Conservation (phyloP, 2,888 invertebrate species). For the Cremastinae sp. region DNA sequence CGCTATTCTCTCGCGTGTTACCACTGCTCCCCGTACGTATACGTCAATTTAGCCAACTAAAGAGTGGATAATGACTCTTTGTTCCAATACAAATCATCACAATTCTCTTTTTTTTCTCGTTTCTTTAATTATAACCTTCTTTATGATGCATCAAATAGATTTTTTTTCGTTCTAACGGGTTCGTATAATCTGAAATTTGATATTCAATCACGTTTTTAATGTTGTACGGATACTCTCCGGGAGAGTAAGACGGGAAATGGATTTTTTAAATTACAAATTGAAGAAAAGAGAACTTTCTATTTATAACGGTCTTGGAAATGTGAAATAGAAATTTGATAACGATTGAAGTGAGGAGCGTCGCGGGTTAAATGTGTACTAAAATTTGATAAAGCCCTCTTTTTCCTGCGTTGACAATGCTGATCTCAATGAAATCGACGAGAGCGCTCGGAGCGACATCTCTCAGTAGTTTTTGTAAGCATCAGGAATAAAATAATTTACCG, state of each 20-base stretch:
- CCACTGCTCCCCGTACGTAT: neutral
- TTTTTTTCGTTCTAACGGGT: neutral
- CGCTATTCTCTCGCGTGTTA: conserved; percentile 41
- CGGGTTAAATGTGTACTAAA: no score
- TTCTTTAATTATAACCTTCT: neutral
- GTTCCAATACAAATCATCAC: conserved; percentile 11
- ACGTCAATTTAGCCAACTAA: conserved; percentile 36
- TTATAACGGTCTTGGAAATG: no score
- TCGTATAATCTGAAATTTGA: no score
- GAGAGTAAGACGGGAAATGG: no score
- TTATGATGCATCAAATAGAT: neutral
- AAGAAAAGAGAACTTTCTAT: no score
- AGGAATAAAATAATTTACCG: neutral
- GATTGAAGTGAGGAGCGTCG: no score
- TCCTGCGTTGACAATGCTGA: no score
- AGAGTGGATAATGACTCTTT: conserved; percentile 29
- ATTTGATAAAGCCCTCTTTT: no score
- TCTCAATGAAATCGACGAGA: neutral
- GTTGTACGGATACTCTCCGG: no score
- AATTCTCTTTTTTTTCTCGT: conserved; percentile 18
- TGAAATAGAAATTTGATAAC: neutral
- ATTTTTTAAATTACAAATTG: no score
- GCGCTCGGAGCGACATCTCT: neutral
- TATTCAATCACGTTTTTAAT: no score
- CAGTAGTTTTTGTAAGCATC: neutral